Evolutionary conservation across 2,888 invertebrate genomes (phyloP).

Genomic region (Synanthedon tipuliformis): DNA sequence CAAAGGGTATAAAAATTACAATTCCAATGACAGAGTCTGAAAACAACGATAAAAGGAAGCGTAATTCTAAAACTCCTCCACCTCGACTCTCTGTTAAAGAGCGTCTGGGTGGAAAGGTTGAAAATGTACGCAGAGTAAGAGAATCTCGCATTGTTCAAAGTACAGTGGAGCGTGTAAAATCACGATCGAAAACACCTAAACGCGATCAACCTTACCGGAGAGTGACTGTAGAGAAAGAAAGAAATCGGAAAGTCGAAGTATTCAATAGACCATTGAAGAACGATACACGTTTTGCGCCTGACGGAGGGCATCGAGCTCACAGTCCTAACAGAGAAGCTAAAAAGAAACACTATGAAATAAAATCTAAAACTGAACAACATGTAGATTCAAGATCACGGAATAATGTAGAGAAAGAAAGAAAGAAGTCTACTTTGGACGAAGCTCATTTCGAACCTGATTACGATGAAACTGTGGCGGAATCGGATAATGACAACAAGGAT

Average conservation of each 20-base stretch:
- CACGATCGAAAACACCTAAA: conserved; percentile 64
- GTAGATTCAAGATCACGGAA: conserved; percentile 16
- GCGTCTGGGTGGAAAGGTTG: conserved; percentile 81
- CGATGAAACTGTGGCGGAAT: conserved; percentile 68
- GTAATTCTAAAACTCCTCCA: conserved; percentile 66
- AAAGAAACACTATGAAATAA: conserved; percentile 32
- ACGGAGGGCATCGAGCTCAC: conserved; percentile 27
- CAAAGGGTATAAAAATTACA: conserved; percentile 66
- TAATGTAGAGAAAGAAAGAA: conserved; percentile 60
- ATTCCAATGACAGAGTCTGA: conserved; percentile 59
- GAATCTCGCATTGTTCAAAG: conserved; percentile 68
- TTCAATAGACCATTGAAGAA: conserved; percentile 25
- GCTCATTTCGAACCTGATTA: conserved; percentile 82
- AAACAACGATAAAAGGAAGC: conserved; percentile 49
- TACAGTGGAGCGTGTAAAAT: conserved; percentile 66
- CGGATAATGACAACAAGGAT: conserved; percentile 74
- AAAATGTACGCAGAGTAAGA: conserved; percentile 64
- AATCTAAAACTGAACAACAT: conserved; percentile 27
- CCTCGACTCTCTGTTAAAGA: conserved; percentile 81
- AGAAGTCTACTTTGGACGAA: conserved; percentile 78
- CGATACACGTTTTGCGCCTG: conserved; percentile 32
- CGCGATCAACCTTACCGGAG: conserved; percentile 57
- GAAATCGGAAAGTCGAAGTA: conserved; percentile 45
- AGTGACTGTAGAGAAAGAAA: conserved; percentile 60
- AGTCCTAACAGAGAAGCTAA: conserved; percentile 27